Percentiles rank a stretch among this genome's conserved stretches.
Evolutionary conservation across 2,888 invertebrate species (phyloP).

Genomic region (Thysanoteuthis rhombus): DNA sequence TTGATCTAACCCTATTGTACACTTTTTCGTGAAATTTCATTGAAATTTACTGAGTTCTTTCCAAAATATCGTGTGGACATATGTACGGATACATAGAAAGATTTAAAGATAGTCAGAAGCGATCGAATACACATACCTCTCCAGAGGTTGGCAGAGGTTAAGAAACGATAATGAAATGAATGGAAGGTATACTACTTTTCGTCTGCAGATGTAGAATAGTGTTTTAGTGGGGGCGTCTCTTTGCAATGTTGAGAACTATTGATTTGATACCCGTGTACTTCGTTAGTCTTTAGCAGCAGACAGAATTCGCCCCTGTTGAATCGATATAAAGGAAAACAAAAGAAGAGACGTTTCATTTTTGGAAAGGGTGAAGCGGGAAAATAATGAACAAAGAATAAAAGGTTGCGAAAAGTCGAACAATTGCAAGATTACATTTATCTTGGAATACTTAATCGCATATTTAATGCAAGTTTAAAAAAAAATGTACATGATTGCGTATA

Average conservation of each 20-base stretch:
- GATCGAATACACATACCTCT: too few relatives aligned
- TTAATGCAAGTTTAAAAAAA: background rate
- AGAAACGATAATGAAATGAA: background rate
- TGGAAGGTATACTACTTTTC: background rate
- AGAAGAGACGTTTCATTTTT: background rate
- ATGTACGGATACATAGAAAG: too few relatives aligned
- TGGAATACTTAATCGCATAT: background rate
- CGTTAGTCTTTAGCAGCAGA: background rate
- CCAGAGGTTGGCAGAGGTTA: too few relatives aligned
- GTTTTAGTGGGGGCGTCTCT: background rate
- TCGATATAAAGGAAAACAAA: background rate
- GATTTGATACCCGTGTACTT: background rate
- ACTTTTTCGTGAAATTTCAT: too few relatives aligned
- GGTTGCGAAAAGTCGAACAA: background rate
- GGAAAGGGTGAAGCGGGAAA: background rate
- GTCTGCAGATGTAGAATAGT: background rate
- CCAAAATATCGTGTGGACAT: too few relatives aligned
- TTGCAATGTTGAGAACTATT: background rate
- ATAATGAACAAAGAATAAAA: background rate
- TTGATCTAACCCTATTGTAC: too few relatives aligned
- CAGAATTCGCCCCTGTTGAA: background rate
- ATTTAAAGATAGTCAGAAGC: too few relatives aligned
- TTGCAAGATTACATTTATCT: background rate
- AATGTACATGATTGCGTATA: background rate
- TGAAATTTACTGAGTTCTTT: too few relatives aligned